Evolutionary conservation across 2,113 vertebrate genomes (phyloP), one percentile per base, ranked within the genome.

Genomic region (Sturnus vulgaris): DNA sequence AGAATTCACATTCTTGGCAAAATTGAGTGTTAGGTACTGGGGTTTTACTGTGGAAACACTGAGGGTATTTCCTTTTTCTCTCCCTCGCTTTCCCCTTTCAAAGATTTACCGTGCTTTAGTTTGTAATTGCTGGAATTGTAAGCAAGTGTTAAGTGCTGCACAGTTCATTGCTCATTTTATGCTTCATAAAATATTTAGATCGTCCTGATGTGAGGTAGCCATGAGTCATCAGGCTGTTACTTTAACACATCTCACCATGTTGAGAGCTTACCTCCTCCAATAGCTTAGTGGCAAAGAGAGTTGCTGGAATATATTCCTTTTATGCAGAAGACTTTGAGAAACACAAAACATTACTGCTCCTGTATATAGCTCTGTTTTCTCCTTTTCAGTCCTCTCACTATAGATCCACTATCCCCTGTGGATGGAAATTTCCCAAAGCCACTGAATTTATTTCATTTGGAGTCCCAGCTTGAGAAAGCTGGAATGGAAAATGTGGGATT

Each of bases 141-240:
- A 91, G 95, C 75, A 84, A 95, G 83, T 84, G 83, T 81, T 82
- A 95, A 96, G 86, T 30, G 72, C 68, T 86, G 19, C 65, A 88
- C 47, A 65, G 78, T 92, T 96, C 93, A 93, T 93, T 95, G 91
- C 90, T 93, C 69, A 70, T 93, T 94, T 93, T 93, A 84, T 79
- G 80, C 64, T 88, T 94, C 87, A 92, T 96, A 79, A 95, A 97
- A 96, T 97, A 97, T 97, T 97, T 92, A 95, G 81, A 95, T 79
- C 47, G 33, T 55, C 71, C 83, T 18, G 5, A 49, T 80, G 47
- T 7, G 40, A 60, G 60, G 84, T 30, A 95, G 64, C 88, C 53
- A 28, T 96, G 94, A 95, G 86, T 97, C 95, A 97, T 88, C 91
- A 94, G 57, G 70, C 68, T 94, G 39, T 35, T 92, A 64, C 70